Conservation (phyloP, 2,113 vertebrate species). For the Bujurquina vittata region DNA sequence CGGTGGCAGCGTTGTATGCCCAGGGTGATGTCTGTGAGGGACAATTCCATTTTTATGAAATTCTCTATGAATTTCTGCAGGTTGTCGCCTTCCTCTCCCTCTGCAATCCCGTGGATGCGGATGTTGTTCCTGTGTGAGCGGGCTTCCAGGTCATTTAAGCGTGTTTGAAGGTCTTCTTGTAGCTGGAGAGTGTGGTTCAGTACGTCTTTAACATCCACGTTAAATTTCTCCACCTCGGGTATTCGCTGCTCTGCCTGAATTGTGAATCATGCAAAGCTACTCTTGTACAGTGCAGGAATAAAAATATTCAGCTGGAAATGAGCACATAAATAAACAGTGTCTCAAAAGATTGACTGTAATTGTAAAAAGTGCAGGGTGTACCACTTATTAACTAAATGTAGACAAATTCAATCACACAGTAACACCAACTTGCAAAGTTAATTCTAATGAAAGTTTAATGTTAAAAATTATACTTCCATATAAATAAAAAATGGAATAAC, state of each 20-base stretch:
- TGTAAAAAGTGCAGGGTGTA: background rate
- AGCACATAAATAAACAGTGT: too few relatives aligned
- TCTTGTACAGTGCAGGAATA: too few relatives aligned
- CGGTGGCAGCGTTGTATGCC: background rate
- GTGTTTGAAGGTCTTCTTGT: fast-evolving
- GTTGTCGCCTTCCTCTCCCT: background rate
- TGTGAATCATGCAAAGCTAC: too few relatives aligned
- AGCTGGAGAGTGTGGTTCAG: background rate
- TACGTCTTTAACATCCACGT: background rate
- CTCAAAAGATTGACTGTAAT: too few relatives aligned
- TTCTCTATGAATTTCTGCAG: background rate
- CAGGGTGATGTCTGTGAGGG: background rate
- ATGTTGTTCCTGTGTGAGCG: background rate
- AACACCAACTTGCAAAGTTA: background rate
- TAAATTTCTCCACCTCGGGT: background rate
- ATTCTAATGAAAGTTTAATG: background rate
- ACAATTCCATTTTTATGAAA: background rate
- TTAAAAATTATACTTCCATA: too few relatives aligned
- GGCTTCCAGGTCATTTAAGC: background rate
- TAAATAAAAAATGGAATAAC: too few relatives aligned
- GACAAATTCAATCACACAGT: background rate
- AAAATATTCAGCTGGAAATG: too few relatives aligned
- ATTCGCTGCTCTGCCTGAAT: fast-evolving
- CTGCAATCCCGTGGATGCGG: background rate
- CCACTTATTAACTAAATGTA: background rate